Evolutionary conservation across 2,797 vertebrate species (phyloP).

Genomic region (Propithecus deckenii): DNA sequence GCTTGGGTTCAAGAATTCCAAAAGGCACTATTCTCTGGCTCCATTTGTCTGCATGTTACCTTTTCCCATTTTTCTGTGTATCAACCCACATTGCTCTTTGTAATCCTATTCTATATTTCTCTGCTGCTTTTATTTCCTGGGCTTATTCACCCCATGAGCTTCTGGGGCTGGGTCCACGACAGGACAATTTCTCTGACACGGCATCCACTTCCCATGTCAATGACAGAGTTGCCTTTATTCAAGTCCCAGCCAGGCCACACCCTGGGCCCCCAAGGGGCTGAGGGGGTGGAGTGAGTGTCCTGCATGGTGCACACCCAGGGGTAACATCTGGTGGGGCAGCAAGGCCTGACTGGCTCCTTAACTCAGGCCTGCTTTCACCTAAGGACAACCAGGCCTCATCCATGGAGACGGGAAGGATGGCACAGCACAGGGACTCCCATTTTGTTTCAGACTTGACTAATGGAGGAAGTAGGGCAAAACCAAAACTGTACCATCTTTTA

Average conservation of each 20-base stretch:
- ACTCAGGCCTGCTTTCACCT: not conserved
- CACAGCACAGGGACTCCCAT: not conserved
- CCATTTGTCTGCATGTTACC: not conserved
- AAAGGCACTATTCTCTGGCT: not conserved
- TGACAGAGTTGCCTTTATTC: not conserved
- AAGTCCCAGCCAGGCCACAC: not conserved
- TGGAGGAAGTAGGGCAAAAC: not conserved
- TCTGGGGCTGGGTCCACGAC: too few species aligned
- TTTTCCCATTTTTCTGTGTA: not conserved
- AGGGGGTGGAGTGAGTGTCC: not conserved
- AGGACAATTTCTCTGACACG: not conserved
- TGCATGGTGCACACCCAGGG: not conserved
- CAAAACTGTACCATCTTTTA: conserved; percentile 84
- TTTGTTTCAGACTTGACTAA: not conserved
- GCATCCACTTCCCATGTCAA: not conserved
- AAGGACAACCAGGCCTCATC: not conserved
- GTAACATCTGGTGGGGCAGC: not conserved
- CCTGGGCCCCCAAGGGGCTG: not conserved
- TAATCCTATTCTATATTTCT: not conserved
- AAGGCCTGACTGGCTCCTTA: not conserved
- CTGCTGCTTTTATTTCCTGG: not conserved
- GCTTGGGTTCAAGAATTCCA: not conserved
- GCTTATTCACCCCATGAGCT: not conserved
- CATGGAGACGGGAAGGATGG: not conserved
- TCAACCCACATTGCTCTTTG: not conserved